Percentiles rank a stretch among this genome's conserved stretches.
phyloP scores from a whole-genome alignment of 2,888 invertebrate genomes.

The Ligdia adustata region DNA sequence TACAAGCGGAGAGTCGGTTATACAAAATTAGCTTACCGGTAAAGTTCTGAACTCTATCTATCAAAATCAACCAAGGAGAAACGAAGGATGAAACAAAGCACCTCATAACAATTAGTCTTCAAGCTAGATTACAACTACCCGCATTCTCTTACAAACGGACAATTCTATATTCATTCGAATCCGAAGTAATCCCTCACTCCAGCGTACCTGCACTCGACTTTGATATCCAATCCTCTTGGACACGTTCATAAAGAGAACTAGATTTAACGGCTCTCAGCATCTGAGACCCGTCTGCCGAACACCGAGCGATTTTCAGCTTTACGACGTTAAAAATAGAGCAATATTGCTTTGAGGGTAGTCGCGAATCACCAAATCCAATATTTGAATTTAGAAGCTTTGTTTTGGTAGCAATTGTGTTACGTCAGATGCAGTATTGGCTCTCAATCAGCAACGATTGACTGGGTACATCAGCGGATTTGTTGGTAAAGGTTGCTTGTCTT shows the following conservation, averaged over 20 bases:
- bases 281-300: not conserved
- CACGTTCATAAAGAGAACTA: slow-evolving; percentile 12
- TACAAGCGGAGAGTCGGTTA: too few relatives aligned
- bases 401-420: slow-evolving; percentile 43
- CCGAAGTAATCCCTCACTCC: not conserved
- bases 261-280: slow-evolving; percentile 17
- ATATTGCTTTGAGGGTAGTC: slow-evolving; percentile 18
- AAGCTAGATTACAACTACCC: not conserved
- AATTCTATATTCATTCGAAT: slow-evolving; percentile 1
- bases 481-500: not conserved
- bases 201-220: slow-evolving; percentile 19
- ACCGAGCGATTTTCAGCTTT: slow-evolving; percentile 9
- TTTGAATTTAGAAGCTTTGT: slow-evolving; percentile 44
- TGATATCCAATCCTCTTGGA: slow-evolving; percentile 20
- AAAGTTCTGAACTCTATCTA: too few relatives aligned
- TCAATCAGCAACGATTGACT: slow-evolving; percentile 23
- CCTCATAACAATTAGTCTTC: too few relatives aligned
- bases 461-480: not conserved
- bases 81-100: too few relatives aligned
- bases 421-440: slow-evolving; percentile 26
- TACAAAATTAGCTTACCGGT: too few relatives aligned
- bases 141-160: not conserved
- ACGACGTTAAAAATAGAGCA: slow-evolving; percentile 1
- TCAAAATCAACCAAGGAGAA: too few relatives aligned
- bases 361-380: slow-evolving; percentile 39